A percentile compares a stretch with the other conserved stretches of the same genome.
phyloP scores from a whole-genome alignment of 1,140 invertebrate genomes.

The Homalodisca vitripennis region DNA sequence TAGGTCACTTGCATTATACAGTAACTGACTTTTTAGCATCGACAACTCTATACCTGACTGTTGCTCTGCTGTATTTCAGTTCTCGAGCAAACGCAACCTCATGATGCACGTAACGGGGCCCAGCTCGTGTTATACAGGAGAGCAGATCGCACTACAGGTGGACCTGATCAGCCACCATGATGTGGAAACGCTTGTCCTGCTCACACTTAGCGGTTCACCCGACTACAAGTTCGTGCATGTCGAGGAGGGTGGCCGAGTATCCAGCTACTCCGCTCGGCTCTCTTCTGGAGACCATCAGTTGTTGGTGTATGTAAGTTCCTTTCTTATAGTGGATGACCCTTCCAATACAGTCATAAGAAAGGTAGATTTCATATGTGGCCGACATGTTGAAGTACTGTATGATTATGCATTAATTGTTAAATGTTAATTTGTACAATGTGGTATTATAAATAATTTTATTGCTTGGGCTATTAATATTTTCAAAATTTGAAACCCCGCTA shows the following conservation, averaged over 20 bases:
- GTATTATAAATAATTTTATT: too few species aligned
- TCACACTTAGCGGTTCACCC: slow-evolving; percentile 47
- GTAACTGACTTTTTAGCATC: too few species aligned
- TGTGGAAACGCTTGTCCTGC: slow-evolving; percentile 45
- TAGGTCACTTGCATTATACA: too few species aligned
- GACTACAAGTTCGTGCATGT: slow-evolving; percentile 59
- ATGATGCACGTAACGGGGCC: slow-evolving; percentile 58
- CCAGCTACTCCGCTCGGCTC: slow-evolving; percentile 51
- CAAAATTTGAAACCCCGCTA: too few species aligned
- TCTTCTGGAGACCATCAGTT: slow-evolving; percentile 50
- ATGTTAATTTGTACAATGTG: too few species aligned
- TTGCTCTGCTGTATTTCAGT: slow-evolving; percentile 43
- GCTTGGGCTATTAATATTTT: too few species aligned
- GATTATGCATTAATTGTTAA: too few species aligned
- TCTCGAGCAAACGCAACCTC: slow-evolving; percentile 54
- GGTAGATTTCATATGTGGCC: too few species aligned
- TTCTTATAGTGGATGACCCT: too few species aligned
- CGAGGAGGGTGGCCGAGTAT: slow-evolving; percentile 54
- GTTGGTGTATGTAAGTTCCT: slow-evolving; percentile 54
- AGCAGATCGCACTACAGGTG: slow-evolving; percentile 57
- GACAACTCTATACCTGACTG: too few species aligned
- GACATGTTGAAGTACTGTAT: too few species aligned
- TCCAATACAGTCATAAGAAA: too few species aligned
- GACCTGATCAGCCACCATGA: slow-evolving; percentile 56
- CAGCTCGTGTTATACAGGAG: slow-evolving; percentile 52